phyloP scores from a whole-genome alignment of 2,888 invertebrate genomes.

The Pseudococcus viburni region DNA sequence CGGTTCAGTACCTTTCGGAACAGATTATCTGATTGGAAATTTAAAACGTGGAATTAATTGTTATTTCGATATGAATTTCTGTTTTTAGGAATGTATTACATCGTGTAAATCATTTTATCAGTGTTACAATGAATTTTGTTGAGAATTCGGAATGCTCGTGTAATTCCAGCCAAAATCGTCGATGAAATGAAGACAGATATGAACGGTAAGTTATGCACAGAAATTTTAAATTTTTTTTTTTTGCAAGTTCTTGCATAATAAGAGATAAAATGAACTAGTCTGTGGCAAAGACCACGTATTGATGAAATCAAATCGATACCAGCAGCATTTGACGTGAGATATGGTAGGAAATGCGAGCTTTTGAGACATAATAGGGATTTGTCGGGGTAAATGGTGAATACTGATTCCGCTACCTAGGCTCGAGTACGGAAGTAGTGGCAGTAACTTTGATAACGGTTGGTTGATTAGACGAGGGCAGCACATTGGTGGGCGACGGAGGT shows the following conservation, averaged over 20 bases:
- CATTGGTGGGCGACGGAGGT: slow-evolving; percentile 68
- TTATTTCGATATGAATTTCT: not conserved
- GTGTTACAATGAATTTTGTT: not conserved
- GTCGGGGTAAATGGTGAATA: not conserved
- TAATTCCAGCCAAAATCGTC: not conserved
- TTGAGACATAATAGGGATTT: not conserved
- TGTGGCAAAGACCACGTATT: not conserved
- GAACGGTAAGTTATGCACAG: not conserved
- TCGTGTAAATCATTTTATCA: not conserved
- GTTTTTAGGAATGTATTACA: not conserved
- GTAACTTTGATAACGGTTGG: slow-evolving; percentile 60
- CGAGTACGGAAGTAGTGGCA: slow-evolving; percentile 59
- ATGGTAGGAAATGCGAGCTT: not conserved
- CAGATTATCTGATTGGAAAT: no score
- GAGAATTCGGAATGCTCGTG: not conserved
- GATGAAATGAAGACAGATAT: not conserved
- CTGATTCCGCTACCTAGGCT: slow-evolving; percentile 31
- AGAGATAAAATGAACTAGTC: not conserved
- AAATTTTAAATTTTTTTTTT: not conserved
- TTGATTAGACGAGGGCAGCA: not conserved
- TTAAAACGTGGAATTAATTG: not conserved
- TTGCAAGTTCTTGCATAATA: not conserved
- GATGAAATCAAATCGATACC: not conserved
- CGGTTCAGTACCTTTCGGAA: no score
- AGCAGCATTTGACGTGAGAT: not conserved